A percentile compares a stretch with the other conserved stretches of the same genome.
phyloP scores from a whole-genome alignment of 2,113 vertebrate species.

The Chauna torquata region DNA sequence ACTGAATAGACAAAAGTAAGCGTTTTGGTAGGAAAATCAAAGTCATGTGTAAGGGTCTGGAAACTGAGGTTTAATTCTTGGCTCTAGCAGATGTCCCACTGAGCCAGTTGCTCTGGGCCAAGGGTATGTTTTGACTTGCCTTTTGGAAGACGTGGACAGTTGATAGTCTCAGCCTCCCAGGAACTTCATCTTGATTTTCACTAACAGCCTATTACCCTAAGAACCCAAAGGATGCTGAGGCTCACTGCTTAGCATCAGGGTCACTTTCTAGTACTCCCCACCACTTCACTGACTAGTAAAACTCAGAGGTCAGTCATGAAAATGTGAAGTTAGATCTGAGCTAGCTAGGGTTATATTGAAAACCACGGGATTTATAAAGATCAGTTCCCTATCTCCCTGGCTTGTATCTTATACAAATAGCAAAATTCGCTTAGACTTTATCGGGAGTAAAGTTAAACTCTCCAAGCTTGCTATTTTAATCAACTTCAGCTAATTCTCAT shows the following conservation, averaged over 20 bases:
- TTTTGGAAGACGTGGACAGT: not conserved
- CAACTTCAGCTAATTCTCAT: not conserved
- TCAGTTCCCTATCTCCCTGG: not conserved
- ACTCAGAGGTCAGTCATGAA: not conserved
- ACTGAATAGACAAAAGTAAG: not conserved
- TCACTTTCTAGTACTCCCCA: not conserved
- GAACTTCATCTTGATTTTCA: not conserved
- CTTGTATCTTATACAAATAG: not conserved
- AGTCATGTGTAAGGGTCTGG: not conserved
- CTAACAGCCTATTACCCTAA: not conserved
- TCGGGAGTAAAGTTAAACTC: not conserved
- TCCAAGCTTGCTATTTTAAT: not conserved
- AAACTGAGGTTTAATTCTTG: conserved; percentile 13
- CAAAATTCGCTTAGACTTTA: not conserved
- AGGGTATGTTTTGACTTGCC: not conserved
- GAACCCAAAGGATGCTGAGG: not conserved
- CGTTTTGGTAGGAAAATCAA: not conserved
- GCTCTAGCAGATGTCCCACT: not conserved
- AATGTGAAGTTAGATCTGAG: not conserved
- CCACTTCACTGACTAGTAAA: not conserved
- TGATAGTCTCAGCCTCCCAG: not conserved
- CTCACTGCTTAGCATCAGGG: not conserved
- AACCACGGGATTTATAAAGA: not conserved
- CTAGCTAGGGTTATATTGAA: not conserved
- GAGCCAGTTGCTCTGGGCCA: not conserved